Evolutionary conservation across 2,888 invertebrate genomes (phyloP), one percentile per base, ranked within the genome.

Genomic region (Caenorhabditis drosophilae): DNA sequence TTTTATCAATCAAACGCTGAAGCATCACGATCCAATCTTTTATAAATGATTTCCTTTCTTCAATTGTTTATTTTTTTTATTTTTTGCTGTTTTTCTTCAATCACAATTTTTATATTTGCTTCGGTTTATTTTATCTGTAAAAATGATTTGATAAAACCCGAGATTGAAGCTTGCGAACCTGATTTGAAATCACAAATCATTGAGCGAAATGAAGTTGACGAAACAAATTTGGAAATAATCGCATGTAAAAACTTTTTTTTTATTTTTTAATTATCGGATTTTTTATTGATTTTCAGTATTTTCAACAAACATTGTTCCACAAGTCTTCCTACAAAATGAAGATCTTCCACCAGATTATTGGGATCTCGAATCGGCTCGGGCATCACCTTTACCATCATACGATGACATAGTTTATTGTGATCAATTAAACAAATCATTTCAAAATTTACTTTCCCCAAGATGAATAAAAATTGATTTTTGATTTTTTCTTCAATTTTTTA

Each of bases 361-460:
- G 18, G 58, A 67, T 18, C 36, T 56, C 27, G 62, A 55, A 54
- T 58, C 58, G 4, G 57, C 62, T 9, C 49, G 68, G n/a, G 62
- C 68, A 16, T 68, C 68, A 15, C 68, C 68, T 18, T 49, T 68
- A 16, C 68, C 68, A 0, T 63, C 68, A n/a, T 68, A 68, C 25
- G 68, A 68, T 18, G 68, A 68, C 35, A 58, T 63, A 20, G 50
- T 63, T 38, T 68, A 68, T 51, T 68, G 59, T 36, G 68, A 68
- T 36, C 68, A 68, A 46, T 20, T 63, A 31, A 63, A 50, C 49
- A 51, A 63, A 23, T 68, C 68, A 26, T 68, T 63, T 16, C 58
- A 63, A 31, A 60, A 63, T 44, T 45, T 68, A 12, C 38, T 68
- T 6, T 60, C 66, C 7, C 51, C 64, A 23, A 22, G 42, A 42